Base-by-base conservation (phyloP, 2,888 invertebrate genomes). In the Zeuzera pyrina region DNA sequence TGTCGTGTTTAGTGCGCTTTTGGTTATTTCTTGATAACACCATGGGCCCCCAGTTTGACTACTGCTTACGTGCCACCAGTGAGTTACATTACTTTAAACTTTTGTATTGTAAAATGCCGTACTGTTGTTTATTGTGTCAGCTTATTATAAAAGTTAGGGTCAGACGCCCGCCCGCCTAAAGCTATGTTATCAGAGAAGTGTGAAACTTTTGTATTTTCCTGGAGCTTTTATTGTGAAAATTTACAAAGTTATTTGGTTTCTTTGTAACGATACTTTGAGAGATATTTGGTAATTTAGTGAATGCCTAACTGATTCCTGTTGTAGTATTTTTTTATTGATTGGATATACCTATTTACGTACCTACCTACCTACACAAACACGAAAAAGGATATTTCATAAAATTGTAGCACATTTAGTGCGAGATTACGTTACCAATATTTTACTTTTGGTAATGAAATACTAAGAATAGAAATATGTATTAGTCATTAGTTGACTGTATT, bases 21-120 rank as follows among this genome's bases (percentile, higher is more conserved):
- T 42, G 36, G 53, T 55, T 52, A 47, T 28, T 34, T 29, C 40
- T 40, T 48, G 41, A 39, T 34, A 37, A 22, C 22, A 62, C 41
- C 45, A 81, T 83, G 81, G 81, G 81, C 70, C 83, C 83, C 49
- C 83, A 83, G 51, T 83, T 77, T 49, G 81, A 83, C 53, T 83
- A 78, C 53, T 79, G 79, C 44, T 62, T 81, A 15, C 76, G 83
- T 30, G 83, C 79, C 34, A 74, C 83, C 42, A 83, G 83, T 83
- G 54, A 83, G 83, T 77, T 36, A 41, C 22, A 28, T 12, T 26
- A 13, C 12, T 3, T 21, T 14, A 31, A 12, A 12, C n/a, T 13
- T 40, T 46, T 36, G 26, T 15, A 14, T 15, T 12, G 12, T 16
- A 19, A n/a, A 13, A 12, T 10, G 11, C 29, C 26, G 16, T 32